A percentile compares a stretch with the other conserved stretches of the same genome.
These are phyloP conservation scores for Rhagologus leucostigma DNA, from an alignment of 2,113 vertebrate genomes.

Conservation along the genomic window DNA sequence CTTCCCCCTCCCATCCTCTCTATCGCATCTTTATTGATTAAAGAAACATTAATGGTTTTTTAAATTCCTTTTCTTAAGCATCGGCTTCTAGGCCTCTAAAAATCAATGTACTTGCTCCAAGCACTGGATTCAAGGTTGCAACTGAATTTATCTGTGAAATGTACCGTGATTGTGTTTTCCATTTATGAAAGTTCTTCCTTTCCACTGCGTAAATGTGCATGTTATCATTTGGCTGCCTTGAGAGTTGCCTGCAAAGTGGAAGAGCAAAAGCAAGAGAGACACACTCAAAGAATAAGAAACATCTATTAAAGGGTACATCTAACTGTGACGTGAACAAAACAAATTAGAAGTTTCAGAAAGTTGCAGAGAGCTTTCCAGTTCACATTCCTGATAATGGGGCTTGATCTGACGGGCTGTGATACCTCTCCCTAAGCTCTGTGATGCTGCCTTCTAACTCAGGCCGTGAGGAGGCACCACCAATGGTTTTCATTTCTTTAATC, in stretches of 20 bases:
- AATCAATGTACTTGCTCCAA: neutral
- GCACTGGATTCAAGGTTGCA: neutral
- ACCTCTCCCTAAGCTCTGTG: neutral
- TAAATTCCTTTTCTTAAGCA: neutral
- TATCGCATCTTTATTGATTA: neutral
- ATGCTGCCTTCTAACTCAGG: neutral
- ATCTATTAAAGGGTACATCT: neutral
- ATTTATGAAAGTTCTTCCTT: neutral
- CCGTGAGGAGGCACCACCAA: neutral
- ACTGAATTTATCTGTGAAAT: slow-evolving; percentile 17
- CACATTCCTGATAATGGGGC: fast-evolving
- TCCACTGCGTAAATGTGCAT: neutral
- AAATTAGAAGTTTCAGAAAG: neutral
- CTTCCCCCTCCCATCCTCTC: neutral
- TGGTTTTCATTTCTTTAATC: neutral
- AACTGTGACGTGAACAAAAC: neutral
- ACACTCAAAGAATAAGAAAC: neutral
- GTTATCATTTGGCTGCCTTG: neutral
- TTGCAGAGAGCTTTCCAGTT: neutral
- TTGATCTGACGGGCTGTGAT: neutral
- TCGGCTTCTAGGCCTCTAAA: neutral
- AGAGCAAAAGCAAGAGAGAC: neutral
- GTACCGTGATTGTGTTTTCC: neutral
- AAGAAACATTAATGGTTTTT: neutral
- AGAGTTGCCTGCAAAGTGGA: neutral